phyloP scores from a whole-genome alignment of 1,140 invertebrate genomes.

The Acyrthosiphon pisum region DNA sequence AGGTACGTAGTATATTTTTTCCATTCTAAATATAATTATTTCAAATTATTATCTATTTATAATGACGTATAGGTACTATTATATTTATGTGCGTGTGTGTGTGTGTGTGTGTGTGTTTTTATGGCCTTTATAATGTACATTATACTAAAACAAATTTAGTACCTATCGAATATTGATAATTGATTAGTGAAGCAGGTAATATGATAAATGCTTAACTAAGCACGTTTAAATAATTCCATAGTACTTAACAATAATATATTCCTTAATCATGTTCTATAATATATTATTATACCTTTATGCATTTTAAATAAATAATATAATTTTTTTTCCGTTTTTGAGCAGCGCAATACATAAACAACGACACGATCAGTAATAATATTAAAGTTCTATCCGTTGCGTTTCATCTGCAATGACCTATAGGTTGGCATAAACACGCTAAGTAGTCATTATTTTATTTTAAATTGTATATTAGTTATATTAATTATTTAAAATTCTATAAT shows the following conservation, averaged over 20 bases:
- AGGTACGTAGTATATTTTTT: background rate
- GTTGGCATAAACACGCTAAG: no score
- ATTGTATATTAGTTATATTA: no score
- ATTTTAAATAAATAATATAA: background rate
- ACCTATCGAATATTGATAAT: background rate
- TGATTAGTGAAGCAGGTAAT: background rate
- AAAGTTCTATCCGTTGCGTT: no score
- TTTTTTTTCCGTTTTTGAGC: no score
- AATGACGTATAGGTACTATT: background rate
- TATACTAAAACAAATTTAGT: background rate
- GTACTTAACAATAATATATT: background rate
- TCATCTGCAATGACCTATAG: no score
- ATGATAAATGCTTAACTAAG: background rate
- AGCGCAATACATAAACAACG: no score
- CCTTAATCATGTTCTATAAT: background rate
- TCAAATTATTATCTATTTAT: background rate
- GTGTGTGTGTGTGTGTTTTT: no score
- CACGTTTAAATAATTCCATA: background rate
- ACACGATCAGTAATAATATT: no score
- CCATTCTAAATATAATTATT: background rate
- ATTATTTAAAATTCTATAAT: no score
- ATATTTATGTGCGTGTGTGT: no score
- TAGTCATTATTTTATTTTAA: no score
- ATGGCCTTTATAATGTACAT: background rate
- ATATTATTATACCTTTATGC: background rate